These are phyloP conservation scores for Glossophaga mutica DNA, from an alignment of 2,797 vertebrate genomes.

Conservation along the genomic window DNA sequence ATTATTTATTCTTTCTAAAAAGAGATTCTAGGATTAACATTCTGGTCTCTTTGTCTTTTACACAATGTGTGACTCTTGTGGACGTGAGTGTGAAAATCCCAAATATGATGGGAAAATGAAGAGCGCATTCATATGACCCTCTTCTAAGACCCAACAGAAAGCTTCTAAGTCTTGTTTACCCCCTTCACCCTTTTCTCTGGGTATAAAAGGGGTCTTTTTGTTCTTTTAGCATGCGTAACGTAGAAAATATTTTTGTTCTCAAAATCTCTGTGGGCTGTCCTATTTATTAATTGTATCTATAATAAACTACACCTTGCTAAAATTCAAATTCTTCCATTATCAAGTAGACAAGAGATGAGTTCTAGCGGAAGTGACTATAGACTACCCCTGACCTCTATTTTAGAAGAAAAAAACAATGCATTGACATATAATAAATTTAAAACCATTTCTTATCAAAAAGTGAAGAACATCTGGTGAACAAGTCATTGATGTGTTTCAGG, in stretches of 20 bases:
- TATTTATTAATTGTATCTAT: slow-evolving; percentile 48
- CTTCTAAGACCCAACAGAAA: not conserved
- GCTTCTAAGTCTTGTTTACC: slow-evolving; percentile 3
- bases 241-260: slow-evolving; percentile 1
- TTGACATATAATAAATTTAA: not conserved
- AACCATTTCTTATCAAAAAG: not conserved
- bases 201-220: not conserved
- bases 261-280: not conserved
- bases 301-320: slow-evolving; percentile 26
- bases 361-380: not conserved
- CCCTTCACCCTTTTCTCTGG: slow-evolving; percentile 9
- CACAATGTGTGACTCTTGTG: not conserved
- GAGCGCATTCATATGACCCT: not conserved
- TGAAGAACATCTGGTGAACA: not conserved
- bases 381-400: slow-evolving; percentile 29
- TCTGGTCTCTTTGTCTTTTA: not conserved
- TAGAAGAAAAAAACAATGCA: not conserved
- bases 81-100: not conserved
- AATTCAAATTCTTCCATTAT: slow-evolving; percentile 47
- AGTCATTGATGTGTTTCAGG: not conserved
- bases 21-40: not conserved
- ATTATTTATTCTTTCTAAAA: not conserved
- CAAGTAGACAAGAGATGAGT: not conserved
- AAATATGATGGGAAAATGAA: not conserved
- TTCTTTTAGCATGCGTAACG: not conserved